Percentiles rank a stretch among this genome's conserved stretches.
Evolutionary conservation across 2,888 invertebrate species (phyloP).

Genomic region (Aphodius sticticus): DNA sequence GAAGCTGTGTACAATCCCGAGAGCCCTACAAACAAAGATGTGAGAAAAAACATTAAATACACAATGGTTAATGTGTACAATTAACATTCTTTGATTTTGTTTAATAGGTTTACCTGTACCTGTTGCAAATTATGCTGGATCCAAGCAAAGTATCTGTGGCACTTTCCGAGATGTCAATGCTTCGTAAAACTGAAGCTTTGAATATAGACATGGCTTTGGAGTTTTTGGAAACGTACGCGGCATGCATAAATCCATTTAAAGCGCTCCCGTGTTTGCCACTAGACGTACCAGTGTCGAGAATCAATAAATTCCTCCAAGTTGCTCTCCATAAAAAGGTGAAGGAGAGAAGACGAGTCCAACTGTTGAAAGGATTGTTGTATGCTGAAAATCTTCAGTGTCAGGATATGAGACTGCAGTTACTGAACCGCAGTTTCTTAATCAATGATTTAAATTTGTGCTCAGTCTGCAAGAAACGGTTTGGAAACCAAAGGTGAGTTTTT

Average conservation of each 20-base stretch:
- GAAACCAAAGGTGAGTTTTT: constrained; percentile 77
- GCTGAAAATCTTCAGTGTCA: constrained; percentile 88
- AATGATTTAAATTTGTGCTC: constrained; percentile 89
- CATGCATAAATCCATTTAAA: constrained; percentile 83
- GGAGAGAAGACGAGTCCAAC: constrained; percentile 75
- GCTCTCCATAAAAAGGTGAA: constrained; percentile 79
- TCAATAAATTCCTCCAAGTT: constrained; percentile 64
- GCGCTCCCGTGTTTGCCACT: constrained; percentile 83
- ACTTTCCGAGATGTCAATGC: constrained; percentile 56
- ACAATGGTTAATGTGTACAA: background rate
- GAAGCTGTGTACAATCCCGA: constrained; percentile 67
- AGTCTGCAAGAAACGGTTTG: constrained; percentile 93
- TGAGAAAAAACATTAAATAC: constrained; percentile 23
- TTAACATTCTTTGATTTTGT: constrained; percentile 21
- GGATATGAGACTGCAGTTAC: constrained; percentile 80
- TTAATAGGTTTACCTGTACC: constrained; percentile 55
- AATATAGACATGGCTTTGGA: constrained; percentile 82
- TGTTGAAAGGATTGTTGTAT: constrained; percentile 83
- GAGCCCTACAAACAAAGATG: constrained; percentile 38
- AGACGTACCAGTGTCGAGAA: constrained; percentile 75
- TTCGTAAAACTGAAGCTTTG: constrained; percentile 71
- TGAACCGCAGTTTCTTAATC: constrained; percentile 83
- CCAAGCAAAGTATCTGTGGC: constrained; percentile 51
- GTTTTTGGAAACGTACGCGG: constrained; percentile 84
- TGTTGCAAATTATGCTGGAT: constrained; percentile 57